These are phyloP conservation scores for Drosophila pandora DNA, from an alignment of 1,140 invertebrate species.

Conservation along the genomic window DNA sequence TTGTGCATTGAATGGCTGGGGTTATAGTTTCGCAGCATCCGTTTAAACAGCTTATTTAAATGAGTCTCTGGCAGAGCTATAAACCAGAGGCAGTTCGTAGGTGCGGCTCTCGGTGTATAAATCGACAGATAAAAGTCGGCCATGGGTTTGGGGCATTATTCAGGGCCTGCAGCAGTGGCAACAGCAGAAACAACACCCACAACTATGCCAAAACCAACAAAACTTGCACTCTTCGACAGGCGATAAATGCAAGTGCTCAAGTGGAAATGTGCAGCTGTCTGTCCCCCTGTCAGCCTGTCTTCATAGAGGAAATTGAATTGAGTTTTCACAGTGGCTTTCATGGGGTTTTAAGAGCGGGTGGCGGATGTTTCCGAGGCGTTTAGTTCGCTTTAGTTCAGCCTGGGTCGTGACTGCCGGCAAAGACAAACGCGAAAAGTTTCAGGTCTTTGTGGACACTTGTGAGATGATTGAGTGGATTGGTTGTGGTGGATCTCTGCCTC, in stretches of 20 bases:
- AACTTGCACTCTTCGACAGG: constrained; percentile 54
- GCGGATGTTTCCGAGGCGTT: constrained; percentile 7
- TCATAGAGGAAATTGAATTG: constrained; percentile 65
- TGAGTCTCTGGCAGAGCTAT: constrained; percentile 35
- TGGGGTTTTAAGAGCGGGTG: constrained; percentile 12
- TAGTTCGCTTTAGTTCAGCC: constrained; percentile 4
- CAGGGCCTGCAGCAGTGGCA: constrained; percentile 20
- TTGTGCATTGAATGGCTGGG: constrained; percentile 3
- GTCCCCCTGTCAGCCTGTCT: constrained; percentile 31
- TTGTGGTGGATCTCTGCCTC: constrained; percentile 5
- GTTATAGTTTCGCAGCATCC: constrained; percentile 4
- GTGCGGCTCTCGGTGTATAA: constrained; percentile 8
- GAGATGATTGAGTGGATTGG: constrained; percentile 26
- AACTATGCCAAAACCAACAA: constrained; percentile 11
- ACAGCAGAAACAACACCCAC: neutral
- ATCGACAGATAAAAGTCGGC: constrained; percentile 34
- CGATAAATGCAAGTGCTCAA: constrained; percentile 67
- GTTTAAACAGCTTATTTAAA: constrained; percentile 65
- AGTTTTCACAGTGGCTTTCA: constrained; percentile 24
- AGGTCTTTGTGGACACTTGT: constrained; percentile 42
- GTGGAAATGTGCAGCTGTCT: constrained; percentile 65
- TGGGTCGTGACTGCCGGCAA: constrained; percentile 3
- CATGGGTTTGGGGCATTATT: constrained; percentile 6
- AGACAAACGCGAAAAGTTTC: constrained; percentile 28
- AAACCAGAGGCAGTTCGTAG: constrained; percentile 17